phyloP scores from a whole-genome alignment of 1,140 invertebrate species.

The Drosophila baimaii region DNA sequence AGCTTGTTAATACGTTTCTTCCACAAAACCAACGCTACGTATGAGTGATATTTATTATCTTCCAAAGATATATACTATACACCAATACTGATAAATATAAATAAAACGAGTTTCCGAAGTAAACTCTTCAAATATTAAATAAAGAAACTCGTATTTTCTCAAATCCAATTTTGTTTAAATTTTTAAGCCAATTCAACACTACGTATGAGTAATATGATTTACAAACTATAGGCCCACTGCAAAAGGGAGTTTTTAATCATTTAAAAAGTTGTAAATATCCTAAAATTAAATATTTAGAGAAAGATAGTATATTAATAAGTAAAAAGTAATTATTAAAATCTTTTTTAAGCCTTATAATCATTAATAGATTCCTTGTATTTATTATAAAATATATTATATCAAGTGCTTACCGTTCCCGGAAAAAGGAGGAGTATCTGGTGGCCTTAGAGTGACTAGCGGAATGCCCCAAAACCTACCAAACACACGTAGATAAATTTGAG shows the following conservation, averaged over 20 bases:
- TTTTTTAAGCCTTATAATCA: too few relatives aligned
- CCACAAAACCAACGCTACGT: neutral
- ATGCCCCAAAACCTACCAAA: constrained; percentile 42
- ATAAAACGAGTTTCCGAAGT: neutral
- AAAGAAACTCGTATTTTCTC: too few relatives aligned
- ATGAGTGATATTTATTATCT: constrained; percentile 5
- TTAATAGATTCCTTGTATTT: neutral
- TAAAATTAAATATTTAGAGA: neutral
- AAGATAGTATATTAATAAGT: neutral
- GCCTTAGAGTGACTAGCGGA: constrained; percentile 45
- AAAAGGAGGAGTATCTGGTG: neutral
- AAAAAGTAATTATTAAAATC: too few relatives aligned
- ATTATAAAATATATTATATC: neutral
- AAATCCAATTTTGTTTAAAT: too few relatives aligned
- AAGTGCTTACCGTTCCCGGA: neutral
- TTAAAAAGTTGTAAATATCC: neutral
- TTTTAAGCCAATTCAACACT: neutral
- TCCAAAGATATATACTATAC: neutral
- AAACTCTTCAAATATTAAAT: neutral
- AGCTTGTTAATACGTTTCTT: neutral
- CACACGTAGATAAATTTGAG: constrained; percentile 62
- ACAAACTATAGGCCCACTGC: neutral
- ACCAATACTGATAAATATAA: neutral
- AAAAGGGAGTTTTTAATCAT: neutral
- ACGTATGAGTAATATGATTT: neutral